Conservation (phyloP, 92 coral and sea anemone species). For the Zoanthus solanderi region DNA sequence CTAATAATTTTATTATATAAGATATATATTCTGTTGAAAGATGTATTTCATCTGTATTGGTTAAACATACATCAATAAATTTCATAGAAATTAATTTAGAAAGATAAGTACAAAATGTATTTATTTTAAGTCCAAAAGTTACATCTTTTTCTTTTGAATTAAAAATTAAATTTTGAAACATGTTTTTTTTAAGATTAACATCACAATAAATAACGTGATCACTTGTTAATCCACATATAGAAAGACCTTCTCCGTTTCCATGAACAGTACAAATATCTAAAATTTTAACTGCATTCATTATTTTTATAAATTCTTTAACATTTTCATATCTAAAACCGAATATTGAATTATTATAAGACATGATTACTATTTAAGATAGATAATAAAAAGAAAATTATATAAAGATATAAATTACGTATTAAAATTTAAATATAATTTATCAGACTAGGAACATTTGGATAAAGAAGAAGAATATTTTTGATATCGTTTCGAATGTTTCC, state of each 20-base stretch:
- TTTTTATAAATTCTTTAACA: neutral
- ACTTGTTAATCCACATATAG: neutral
- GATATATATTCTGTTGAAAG: neutral
- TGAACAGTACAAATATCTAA: neutral
- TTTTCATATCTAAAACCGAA: neutral
- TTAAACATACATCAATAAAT: neutral
- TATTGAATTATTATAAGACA: no score
- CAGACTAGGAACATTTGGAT: constrained; percentile 12
- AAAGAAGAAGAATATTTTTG: constrained; percentile 76
- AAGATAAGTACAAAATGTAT: neutral
- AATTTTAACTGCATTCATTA: neutral
- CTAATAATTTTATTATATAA: neutral
- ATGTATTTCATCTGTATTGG: neutral
- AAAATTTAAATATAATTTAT: no score
- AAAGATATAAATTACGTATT: no score
- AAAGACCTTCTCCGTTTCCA: neutral
- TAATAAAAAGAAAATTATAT: no score
- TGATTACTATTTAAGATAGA: no score
- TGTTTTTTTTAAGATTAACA: no score
- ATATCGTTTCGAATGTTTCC: constrained; percentile 27
- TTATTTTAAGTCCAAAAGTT: neutral
- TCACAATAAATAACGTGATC: neutral
- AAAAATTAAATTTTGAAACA: neutral
- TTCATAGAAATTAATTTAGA: neutral
- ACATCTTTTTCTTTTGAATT: neutral